Conservation (phyloP, 1,140 invertebrate species). For the Ctenoplectra terminalis region DNA sequence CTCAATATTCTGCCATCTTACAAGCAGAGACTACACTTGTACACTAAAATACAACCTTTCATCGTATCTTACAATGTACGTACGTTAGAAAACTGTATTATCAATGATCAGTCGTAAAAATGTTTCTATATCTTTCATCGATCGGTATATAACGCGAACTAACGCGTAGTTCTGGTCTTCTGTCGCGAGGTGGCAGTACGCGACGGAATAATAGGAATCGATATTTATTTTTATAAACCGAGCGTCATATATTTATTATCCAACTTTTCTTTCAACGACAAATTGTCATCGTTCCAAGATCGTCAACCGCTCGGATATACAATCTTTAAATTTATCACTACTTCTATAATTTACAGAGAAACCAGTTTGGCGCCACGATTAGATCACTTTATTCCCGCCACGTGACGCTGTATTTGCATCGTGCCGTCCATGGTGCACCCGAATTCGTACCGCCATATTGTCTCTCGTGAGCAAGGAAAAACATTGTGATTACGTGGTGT, state of each 20-base stretch:
- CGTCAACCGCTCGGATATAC: too few species aligned
- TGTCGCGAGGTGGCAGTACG: not conserved
- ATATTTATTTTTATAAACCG: not conserved
- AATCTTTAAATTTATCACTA: too few species aligned
- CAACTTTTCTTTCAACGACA: not conserved
- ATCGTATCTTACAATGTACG: not conserved
- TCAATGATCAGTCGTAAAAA: not conserved
- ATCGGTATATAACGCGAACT: not conserved
- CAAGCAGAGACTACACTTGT: not conserved
- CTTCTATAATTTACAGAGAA: not conserved
- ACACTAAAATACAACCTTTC: too few species aligned
- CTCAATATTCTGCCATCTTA: not conserved
- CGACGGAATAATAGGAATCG: not conserved
- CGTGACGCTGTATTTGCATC: not conserved
- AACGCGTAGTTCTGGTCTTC: not conserved
- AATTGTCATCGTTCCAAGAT: not conserved
- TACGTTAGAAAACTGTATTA: not conserved
- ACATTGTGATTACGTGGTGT: constrained; percentile 71
- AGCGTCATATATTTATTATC: not conserved
- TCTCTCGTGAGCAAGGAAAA: constrained; percentile 64
- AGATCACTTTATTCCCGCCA: not conserved
- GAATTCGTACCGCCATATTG: constrained; percentile 74
- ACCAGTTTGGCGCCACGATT: not conserved
- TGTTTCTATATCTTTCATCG: too few species aligned
- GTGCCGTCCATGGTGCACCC: constrained; percentile 39